These are phyloP conservation scores for Eonycteris spelaea DNA, from an alignment of 2,113 vertebrate genomes.

Conservation along the genomic window DNA sequence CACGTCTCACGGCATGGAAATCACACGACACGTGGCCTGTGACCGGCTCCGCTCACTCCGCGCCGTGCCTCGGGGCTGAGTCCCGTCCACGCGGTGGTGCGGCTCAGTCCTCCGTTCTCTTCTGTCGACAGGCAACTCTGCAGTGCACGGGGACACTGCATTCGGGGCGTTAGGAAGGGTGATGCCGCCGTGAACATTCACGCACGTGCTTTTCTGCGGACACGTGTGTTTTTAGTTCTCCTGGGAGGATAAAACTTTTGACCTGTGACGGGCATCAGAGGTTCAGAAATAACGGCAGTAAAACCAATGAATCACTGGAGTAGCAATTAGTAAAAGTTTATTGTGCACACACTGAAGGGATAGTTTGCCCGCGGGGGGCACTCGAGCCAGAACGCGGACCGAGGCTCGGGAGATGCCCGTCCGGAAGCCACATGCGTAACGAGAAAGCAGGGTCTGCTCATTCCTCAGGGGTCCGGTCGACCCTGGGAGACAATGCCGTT, in stretches of 20 bases:
- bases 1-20: no score
- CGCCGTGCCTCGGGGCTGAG: no score
- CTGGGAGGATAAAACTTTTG: no score
- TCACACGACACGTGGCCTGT: not conserved
- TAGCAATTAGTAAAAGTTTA: no score
- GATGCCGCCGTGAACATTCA: accelerated
- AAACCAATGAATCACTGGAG: no score
- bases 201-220: not conserved
- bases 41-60: not conserved
- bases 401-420: not conserved
- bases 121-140: not conserved
- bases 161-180: not conserved
- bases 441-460: not conserved
- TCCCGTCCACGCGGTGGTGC: accelerated
- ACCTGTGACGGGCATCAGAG: no score
- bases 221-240: not conserved
- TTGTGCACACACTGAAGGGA: not conserved
- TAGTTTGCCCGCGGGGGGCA: not conserved
- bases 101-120: not conserved
- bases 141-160: no score
- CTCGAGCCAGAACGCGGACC: not conserved
- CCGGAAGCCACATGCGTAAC: not conserved
- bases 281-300: no score
- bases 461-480: no score
- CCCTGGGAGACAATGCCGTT: not conserved